A percentile compares a stretch with the other conserved stretches of the same genome.
Evolutionary conservation across 2,113 vertebrate species (phyloP).

Genomic region (Podarcis cretensis): DNA sequence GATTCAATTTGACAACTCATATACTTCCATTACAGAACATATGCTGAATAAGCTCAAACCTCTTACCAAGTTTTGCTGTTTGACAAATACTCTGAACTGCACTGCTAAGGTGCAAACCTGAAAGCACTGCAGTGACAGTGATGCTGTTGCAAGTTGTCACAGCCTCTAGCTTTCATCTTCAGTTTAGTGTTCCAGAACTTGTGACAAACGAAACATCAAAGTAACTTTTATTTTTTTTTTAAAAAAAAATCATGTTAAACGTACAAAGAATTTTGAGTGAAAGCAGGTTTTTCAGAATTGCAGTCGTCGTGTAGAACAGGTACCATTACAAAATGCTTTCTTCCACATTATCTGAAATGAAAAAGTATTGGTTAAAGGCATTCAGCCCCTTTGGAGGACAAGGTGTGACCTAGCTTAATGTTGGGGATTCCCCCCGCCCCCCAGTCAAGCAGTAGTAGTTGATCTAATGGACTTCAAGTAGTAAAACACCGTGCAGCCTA

Average conservation of each 20-base stretch:
- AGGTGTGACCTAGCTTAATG: background rate
- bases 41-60: background rate
- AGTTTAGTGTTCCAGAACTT: background rate
- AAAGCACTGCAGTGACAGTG: background rate
- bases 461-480: background rate
- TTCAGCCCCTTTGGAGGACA: background rate
- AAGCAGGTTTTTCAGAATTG: background rate
- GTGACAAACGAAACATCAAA: background rate
- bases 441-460: background rate
- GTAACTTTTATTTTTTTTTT: background rate
- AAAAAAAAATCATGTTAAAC: background rate
- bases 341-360: conserved; percentile 2
- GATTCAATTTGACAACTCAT: background rate
- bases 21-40: background rate
- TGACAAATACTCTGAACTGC: background rate
- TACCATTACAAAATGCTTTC: background rate
- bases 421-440: background rate
- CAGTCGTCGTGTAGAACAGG: conserved; percentile 4
- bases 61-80: background rate
- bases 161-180: background rate
- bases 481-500: background rate
- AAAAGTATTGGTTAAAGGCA: background rate
- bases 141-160: background rate
- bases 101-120: background rate
- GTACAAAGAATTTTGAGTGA: background rate